Evolutionary conservation across 1,140 invertebrate species (phyloP), one percentile per base, ranked within the genome.

Genomic region (Homarus americanus): DNA sequence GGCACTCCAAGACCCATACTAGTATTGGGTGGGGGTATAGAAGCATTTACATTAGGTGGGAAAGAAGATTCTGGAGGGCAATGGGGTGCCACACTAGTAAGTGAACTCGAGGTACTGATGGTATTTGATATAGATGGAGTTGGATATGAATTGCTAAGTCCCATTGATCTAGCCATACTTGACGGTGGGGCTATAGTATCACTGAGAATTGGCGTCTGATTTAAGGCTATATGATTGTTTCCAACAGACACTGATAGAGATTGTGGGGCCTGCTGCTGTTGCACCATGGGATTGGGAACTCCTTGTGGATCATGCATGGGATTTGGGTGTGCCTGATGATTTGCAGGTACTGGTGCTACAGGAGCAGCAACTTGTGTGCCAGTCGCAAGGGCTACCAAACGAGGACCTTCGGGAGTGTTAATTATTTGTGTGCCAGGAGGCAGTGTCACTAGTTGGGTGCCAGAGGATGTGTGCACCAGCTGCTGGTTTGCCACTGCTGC

Each of bases 401-500:
- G 84, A 17, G 91, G 84, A 3, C 91, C 91, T 53, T 91, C 91
- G 1, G 84, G 72, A 10, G 85, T 91, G 49, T 87, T 91, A 69
- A 91, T 82, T n/a, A 91, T 87, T 69, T 87, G 91, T 63, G 91
- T 91, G 36, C 91, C 91, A 41, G 78, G 91, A n/a, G 91, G 91
- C 49, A 91, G 36, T 44, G 84, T 86, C 3, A 91, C 91, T 9
- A 91, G 85, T 44, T 91, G 91, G 15, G 91, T 86, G 72, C 91
- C 91, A 40, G 85, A 86, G 20, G 91, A 91, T 36, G 91, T 91
- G 38, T 91, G 91, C 17, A 91, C 85, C 49, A 87, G 36, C 66
- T 91, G 91, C 66, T 91, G 91, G 49, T 80, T 83, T 58, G 91
- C 41, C n/a, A 75, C 83, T 69, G 76, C 32, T 63, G 79, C 34